Percentiles rank a stretch among this genome's conserved stretches.
phyloP scores from a whole-genome alignment of 53 echinoderm and acorn worm genomes.

The Luidia sarsii region DNA sequence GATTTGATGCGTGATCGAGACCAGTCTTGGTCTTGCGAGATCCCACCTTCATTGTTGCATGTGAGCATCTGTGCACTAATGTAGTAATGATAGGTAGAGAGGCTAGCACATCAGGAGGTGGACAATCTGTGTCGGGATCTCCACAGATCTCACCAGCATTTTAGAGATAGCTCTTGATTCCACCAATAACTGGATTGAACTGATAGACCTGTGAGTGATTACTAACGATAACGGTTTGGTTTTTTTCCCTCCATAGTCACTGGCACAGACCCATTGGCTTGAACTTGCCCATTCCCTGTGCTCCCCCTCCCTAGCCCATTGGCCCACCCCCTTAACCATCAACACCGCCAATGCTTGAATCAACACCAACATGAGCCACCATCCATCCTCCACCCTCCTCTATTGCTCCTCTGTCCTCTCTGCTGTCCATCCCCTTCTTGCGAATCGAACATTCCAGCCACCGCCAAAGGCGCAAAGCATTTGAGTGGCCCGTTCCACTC shows the following conservation, averaged over 20 bases:
- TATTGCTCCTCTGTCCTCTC: constrained; percentile 38
- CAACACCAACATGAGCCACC: not conserved
- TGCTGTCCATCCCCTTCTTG: constrained; percentile 50
- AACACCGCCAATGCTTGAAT: constrained; percentile 31
- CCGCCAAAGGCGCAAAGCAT: constrained; percentile 32
- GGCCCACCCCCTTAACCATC: too few relatives aligned
- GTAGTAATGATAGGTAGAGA: too few relatives aligned
- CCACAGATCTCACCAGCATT: too few relatives aligned
- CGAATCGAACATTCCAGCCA: constrained; percentile 44
- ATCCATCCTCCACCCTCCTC: constrained; percentile 39
- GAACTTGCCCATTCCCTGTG: not conserved
- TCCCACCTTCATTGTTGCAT: too few relatives aligned
- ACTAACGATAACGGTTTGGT: constrained; percentile 42
- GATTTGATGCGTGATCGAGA: too few relatives aligned
- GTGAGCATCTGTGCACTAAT: too few relatives aligned
- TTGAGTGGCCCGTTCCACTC: constrained; percentile 39
- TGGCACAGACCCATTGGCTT: not conserved
- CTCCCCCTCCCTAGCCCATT: too few relatives aligned
- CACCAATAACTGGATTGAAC: too few relatives aligned
- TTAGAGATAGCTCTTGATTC: too few relatives aligned
- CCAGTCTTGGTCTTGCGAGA: too few relatives aligned
- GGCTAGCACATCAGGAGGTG: too few relatives aligned
- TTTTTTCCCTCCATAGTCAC: constrained; percentile 26
- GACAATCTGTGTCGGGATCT: too few relatives aligned
- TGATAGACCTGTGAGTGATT: constrained; percentile 27